Conservation (phyloP, 2,888 invertebrate genomes). For the Empis livida region DNA sequence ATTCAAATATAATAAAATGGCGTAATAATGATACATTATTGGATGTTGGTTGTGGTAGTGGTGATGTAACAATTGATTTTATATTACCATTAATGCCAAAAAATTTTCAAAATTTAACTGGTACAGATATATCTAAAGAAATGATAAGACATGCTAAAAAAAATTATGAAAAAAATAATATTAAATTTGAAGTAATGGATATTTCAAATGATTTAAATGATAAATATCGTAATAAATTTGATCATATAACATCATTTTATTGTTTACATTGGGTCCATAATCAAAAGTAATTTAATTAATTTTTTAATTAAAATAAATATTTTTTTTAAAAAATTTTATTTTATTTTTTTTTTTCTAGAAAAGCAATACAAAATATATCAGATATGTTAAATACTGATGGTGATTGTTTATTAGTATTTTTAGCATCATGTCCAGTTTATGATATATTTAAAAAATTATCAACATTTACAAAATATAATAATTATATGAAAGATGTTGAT, state of each 20-base stretch:
- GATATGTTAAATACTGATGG: slow-evolving; percentile 53
- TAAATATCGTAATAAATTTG: slow-evolving; percentile 41
- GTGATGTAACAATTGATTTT: slow-evolving; percentile 51
- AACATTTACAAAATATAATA: slow-evolving; percentile 43
- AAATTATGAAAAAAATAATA: slow-evolving; percentile 31
- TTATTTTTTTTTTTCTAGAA: slow-evolving; percentile 35
- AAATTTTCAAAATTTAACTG: slow-evolving; percentile 42
- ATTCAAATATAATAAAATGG: slow-evolving; percentile 45
- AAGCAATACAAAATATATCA: slow-evolving; percentile 50
- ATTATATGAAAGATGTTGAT: slow-evolving; percentile 51
- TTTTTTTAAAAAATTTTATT: no score
- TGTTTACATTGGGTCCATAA: slow-evolving; percentile 68
- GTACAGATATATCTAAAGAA: slow-evolving; percentile 54
- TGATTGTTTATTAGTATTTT: slow-evolving; percentile 52
- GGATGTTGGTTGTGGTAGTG: slow-evolving; percentile 66
- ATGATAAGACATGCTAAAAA: slow-evolving; percentile 56
- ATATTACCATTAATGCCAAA: slow-evolving; percentile 48
- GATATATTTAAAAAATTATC: slow-evolving; percentile 52
- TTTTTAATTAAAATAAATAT: no score
- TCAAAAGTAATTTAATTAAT: slow-evolving; percentile 43
- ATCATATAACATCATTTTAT: slow-evolving; percentile 64
- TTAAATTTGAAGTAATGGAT: slow-evolving; percentile 40
- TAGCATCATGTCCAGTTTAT: slow-evolving; percentile 55
- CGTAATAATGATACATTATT: slow-evolving; percentile 41
- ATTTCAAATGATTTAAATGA: slow-evolving; percentile 42